Base-by-base conservation (phyloP, 2,797 vertebrate genomes). In the Hippopotamyrus pictus region DNA sequence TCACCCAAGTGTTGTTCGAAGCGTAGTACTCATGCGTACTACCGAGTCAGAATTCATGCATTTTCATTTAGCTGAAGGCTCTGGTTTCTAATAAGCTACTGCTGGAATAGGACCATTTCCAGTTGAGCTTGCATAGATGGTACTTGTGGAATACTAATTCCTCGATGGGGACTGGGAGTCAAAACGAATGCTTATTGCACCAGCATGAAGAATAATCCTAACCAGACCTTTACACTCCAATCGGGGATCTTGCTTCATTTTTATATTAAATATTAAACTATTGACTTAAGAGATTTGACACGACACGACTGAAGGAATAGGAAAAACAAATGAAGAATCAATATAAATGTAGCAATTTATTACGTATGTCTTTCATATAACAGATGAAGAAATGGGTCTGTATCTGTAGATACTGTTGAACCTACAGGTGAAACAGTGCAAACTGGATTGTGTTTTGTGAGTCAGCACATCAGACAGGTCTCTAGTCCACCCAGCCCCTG, bases 51-150 rank as follows among this genome's bases (percentile, higher is more conserved):
- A 90, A 37, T 88, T 83, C 86, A 88, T 65, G 73, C 73, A 84
- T 85, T 90, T 85, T 88, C 57, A 88, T 88, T 88, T 86, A 29
- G 48, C 79, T 33, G 29, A 86, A 69, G 87, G 89, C 87, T 33
- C 57, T 51, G 46, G 6, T 76, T 88, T 73, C 79, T 90, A 88
- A 90, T 88, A 73, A 50, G 19, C n/a, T 44, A 59, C 57, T 25
- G 59, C 79, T 88, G 76, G 65, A 90, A 73, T 73, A 25, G 83
- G 57, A 53, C 79, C 8, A 33, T 89, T 86, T 89, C 48, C 59
- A 86, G 83, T 73, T 88, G 89, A 90, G 87, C 59, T 88, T 85
- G 57, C 53, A 41, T 41, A 59, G 57, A 88, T 53, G 54, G 73
- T 88, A 50, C 69, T 59, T 83, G 65, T 57, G 50, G 57, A 83